phyloP scores from a whole-genome alignment of 1,140 invertebrate genomes.

The Saxidomus purpurata region DNA sequence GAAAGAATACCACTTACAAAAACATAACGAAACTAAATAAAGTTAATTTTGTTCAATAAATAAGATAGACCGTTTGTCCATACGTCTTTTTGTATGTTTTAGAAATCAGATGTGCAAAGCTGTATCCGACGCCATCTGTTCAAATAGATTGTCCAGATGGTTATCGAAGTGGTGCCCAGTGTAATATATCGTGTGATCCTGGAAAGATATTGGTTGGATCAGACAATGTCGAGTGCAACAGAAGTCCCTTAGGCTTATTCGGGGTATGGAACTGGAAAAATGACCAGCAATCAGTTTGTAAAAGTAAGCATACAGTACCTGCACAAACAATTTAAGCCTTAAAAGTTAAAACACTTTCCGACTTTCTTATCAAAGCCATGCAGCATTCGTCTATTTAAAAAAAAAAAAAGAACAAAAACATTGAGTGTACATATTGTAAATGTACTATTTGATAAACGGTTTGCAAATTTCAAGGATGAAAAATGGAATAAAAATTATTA shows the following conservation, averaged over 20 bases:
- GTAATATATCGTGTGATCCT: conserved; percentile 2
- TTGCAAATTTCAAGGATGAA: no score
- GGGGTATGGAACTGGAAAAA: conserved; percentile 43
- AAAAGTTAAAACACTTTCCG: no score
- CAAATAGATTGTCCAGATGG: conserved; percentile 30
- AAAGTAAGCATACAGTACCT: conserved; percentile 16
- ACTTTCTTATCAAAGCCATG: no score
- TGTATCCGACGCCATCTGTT: conserved; percentile 44
- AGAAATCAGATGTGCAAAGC: conserved; percentile 41
- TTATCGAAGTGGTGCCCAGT: neutral
- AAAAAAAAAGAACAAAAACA: no score
- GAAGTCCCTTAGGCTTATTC: neutral
- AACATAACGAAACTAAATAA: no score
- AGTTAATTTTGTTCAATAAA: no score
- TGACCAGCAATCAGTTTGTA: conserved; percentile 11
- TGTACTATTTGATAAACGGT: neutral
- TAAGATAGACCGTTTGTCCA: no score
- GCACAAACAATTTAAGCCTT: no score
- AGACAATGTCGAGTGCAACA: conserved; percentile 1
- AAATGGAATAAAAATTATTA: no score
- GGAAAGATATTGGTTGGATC: neutral
- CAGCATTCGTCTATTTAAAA: no score
- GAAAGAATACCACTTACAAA: no score
- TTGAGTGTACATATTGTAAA: neutral
- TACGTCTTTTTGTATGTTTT: neutral